These are phyloP conservation scores for Empis livida DNA, from an alignment of 2,888 invertebrate genomes.

Conservation along the genomic window DNA sequence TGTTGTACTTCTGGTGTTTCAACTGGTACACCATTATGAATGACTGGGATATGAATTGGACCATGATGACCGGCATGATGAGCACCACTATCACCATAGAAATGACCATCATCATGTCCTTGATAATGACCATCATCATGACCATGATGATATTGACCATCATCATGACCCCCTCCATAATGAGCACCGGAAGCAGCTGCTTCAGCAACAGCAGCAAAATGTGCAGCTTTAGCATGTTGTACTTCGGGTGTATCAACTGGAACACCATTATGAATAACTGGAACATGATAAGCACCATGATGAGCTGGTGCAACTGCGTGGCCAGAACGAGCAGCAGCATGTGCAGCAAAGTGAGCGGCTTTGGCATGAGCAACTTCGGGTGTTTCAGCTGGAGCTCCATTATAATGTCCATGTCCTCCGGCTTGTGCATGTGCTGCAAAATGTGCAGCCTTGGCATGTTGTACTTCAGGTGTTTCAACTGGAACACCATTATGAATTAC, in stretches of 20 bases:
- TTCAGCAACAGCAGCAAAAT: slow-evolving; percentile 31
- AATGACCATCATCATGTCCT: slow-evolving; percentile 17
- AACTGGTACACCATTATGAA: slow-evolving; percentile 38
- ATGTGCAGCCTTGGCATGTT: slow-evolving; percentile 36
- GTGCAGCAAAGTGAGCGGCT: slow-evolving; percentile 33
- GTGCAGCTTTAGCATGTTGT: slow-evolving; percentile 35
- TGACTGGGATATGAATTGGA: slow-evolving; percentile 35
- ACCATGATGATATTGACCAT: slow-evolving; percentile 21
- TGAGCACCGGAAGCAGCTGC: slow-evolving; percentile 20
- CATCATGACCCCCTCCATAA: slow-evolving; percentile 16
- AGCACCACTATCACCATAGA: slow-evolving; percentile 16
- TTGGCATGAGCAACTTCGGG: slow-evolving; percentile 38
- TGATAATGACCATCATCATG: slow-evolving; percentile 19
- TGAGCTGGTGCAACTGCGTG: slow-evolving; percentile 17
- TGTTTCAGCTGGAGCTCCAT: slow-evolving; percentile 34
- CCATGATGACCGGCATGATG: slow-evolving; percentile 29
- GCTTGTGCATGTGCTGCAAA: slow-evolving; percentile 32
- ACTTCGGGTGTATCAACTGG: slow-evolving; percentile 41
- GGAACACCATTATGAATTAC: slow-evolving; percentile 39
- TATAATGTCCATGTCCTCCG: slow-evolving; percentile 20
- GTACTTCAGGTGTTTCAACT: slow-evolving; percentile 40
- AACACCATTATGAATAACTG: slow-evolving; percentile 36
- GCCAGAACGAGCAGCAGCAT: slow-evolving; percentile 30
- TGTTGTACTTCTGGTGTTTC: slow-evolving; percentile 41
- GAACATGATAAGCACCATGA: slow-evolving; percentile 28